Base-by-base conservation (phyloP, 2,888 invertebrate genomes). In the Lasiommata megera region DNA sequence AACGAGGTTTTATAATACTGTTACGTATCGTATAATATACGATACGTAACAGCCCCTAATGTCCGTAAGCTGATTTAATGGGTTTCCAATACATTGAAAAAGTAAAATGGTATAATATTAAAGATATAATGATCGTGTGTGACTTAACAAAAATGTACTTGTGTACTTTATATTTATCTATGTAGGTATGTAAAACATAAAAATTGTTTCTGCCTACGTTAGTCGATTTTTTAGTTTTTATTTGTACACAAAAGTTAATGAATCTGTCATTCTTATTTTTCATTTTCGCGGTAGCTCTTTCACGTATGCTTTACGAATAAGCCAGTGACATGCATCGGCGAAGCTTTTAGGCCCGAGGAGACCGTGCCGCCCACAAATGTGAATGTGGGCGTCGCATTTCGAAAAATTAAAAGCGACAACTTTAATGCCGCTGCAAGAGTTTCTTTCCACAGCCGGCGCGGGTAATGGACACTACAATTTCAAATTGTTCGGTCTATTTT, bases 341-440 rank as follows among this genome's bases (percentile, higher is more conserved):
- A 73, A 72, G 87, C 86, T 88, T 88, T 88, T 87, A 85, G 85
- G 81, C 80, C 74, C 73, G 80, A 77, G 81, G 84, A 80, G 82
- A 81, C 81, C 79, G 77, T 82, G 71, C 79, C 79, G 72, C 66
- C 79, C 78, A 72, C 82, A 86, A 85, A 86, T 79, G 78, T 73
- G 77, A 85, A 86, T 84, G 84, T 84, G 80, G 80, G 79, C 82
- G 87, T 83, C 82, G 80, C 80, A 82, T 84, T 86, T 83, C 75
- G 80, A 83, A 83, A 87, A 87, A 85, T 85, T 84, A 85, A 87
- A 87, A 85, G 82, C 84, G 79, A 83, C 85, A 79, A 83, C 86
- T 85, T 81, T 31, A 84, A 77, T 84, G 81, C 16, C 38, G 6
- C 29, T 40, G 17, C 17, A 28, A 51, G 44, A 8, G 28, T 46